These are phyloP conservation scores for Sterrhoptilus dennistouni DNA, from an alignment of 2,113 vertebrate genomes.

Conservation along the genomic window DNA sequence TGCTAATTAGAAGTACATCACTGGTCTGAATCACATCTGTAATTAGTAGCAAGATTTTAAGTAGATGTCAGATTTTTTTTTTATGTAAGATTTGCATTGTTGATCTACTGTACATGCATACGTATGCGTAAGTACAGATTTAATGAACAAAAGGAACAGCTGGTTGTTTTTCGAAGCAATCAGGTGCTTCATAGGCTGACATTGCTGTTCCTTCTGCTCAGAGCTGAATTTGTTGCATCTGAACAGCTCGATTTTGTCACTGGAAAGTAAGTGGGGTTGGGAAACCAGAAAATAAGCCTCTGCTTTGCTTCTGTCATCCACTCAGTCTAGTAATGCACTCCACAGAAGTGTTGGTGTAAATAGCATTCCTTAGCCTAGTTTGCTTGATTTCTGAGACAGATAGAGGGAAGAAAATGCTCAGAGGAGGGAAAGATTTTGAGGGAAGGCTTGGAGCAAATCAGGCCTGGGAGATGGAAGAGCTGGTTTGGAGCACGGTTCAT, in stretches of 20 bases:
- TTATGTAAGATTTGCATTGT: neutral
- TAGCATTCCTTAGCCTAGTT: neutral
- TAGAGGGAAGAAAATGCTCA: neutral
- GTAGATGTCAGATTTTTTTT: neutral
- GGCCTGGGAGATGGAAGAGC: neutral
- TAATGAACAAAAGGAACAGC: slow-evolving; percentile 3
- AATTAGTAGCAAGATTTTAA: slow-evolving; percentile 31
- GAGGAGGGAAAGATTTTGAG: neutral
- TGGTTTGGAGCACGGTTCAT: neutral
- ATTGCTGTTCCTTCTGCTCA: neutral
- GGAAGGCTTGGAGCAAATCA: neutral
- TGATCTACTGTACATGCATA: neutral
- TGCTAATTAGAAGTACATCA: slow-evolving; percentile 57
- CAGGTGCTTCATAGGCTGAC: neutral
- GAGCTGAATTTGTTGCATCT: neutral
- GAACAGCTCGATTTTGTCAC: neutral
- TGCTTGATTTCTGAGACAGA: neutral
- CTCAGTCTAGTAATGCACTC: neutral
- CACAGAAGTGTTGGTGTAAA: neutral
- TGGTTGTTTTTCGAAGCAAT: neutral
- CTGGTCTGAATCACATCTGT: slow-evolving; percentile 31
- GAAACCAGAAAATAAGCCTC: slow-evolving; percentile 2
- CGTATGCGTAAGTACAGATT: neutral
- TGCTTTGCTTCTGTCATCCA: neutral
- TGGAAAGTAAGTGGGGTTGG: neutral